phyloP scores from a whole-genome alignment of 2,888 invertebrate genomes.

The Autographa pulchrina region DNA sequence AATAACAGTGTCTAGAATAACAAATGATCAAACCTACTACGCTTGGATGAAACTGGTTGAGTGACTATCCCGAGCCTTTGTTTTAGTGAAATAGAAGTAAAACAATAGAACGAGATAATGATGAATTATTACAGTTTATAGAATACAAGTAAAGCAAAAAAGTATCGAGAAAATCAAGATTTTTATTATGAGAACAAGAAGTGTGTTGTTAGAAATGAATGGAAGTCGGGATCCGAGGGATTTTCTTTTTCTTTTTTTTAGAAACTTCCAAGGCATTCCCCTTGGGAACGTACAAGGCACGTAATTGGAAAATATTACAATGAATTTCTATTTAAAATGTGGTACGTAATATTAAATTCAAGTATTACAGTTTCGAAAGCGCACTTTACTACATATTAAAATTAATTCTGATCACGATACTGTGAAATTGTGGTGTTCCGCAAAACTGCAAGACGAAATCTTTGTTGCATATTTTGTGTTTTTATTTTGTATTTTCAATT shows the following conservation, averaged over 20 bases:
- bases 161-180: constrained; percentile 34
- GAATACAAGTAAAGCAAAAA: neutral
- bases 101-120: constrained; percentile 3
- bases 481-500: too few relatives aligned
- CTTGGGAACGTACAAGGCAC: constrained; percentile 15
- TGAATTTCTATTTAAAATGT: constrained; percentile 28
- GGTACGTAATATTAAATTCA: neutral
- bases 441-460: neutral
- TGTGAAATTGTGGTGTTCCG: neutral
- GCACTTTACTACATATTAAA: neutral
- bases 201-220: constrained; percentile 18
- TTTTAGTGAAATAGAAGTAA: neutral
- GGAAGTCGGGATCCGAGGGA: constrained; percentile 28
- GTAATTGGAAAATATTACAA: constrained; percentile 45
- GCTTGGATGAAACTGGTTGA: neutral
- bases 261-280: constrained; percentile 36
- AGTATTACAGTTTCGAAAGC: neutral
- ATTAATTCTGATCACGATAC: neutral
- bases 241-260: constrained; percentile 42
- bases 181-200: constrained; percentile 31
- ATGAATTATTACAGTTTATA: constrained; percentile 1
- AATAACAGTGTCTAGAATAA: neutral
- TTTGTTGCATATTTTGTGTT: neutral
- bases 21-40: neutral
- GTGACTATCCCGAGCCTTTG: neutral